phyloP scores from a whole-genome alignment of 2,113 vertebrate genomes.

The Rhynchomys soricoides region DNA sequence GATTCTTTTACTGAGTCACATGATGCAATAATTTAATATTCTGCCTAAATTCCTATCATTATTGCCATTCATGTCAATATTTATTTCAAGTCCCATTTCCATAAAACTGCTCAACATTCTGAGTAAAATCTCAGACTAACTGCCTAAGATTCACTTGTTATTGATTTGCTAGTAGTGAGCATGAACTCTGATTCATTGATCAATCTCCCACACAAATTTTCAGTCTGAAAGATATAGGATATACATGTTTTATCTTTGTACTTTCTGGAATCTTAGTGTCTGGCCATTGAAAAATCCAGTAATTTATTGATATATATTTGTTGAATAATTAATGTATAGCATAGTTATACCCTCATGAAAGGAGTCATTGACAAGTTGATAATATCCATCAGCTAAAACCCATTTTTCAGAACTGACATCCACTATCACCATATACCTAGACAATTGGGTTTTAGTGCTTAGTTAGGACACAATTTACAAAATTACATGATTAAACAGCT shows the following conservation, averaged over 20 bases:
- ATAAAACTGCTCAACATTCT: not conserved
- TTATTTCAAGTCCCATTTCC: not conserved
- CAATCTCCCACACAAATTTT: not conserved
- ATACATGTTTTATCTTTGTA: not conserved
- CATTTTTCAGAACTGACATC: not conserved
- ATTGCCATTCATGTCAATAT: not conserved
- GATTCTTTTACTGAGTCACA: not conserved
- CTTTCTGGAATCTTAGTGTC: not conserved
- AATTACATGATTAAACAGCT: not conserved
- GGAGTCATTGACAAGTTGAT: not conserved
- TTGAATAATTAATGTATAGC: not conserved
- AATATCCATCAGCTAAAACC: not conserved
- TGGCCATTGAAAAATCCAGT: not conserved
- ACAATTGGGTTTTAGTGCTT: not conserved
- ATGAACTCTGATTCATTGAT: not conserved
- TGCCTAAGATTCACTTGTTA: not conserved
- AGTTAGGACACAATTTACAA: not conserved
- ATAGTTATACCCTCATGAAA: not conserved
- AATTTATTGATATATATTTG: not conserved
- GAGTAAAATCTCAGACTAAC: not conserved
- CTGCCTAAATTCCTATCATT: not conserved
- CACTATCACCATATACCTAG: not conserved
- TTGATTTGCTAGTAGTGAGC: not conserved
- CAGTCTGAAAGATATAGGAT: not conserved
- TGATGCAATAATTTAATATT: not conserved